Conservation (phyloP, 2,888 invertebrate species). For the Brachyopa scutellaris region DNA sequence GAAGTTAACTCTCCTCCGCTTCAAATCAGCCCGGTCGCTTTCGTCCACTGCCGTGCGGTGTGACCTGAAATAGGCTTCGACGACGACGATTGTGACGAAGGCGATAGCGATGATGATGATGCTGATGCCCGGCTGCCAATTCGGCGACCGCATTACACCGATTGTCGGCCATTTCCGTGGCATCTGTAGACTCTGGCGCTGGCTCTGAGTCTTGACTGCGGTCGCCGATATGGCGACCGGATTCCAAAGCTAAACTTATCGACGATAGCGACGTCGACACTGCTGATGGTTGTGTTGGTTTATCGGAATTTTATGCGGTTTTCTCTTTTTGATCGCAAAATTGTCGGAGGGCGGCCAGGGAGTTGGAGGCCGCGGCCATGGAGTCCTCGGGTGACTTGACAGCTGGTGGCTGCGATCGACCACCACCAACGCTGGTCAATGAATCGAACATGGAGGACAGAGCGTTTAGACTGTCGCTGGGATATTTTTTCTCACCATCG, state of each 20-base stretch:
- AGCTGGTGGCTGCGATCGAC: constrained; percentile 81
- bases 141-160: constrained; percentile 72
- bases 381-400: constrained; percentile 58
- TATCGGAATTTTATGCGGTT: constrained; percentile 79
- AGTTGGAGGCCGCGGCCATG: constrained; percentile 85
- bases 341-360: constrained; percentile 96
- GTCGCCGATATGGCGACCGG: constrained; percentile 72
- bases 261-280: constrained; percentile 67
- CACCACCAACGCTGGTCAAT: constrained; percentile 82
- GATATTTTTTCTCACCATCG: constrained; percentile 83
- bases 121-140: constrained; percentile 71
- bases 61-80: constrained; percentile 32
- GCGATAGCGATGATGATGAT: constrained; percentile 67
- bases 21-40: constrained; percentile 68
- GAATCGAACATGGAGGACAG: constrained; percentile 96
- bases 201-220: constrained; percentile 61
- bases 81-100: constrained; percentile 64
- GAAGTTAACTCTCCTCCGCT: constrained; percentile 64
- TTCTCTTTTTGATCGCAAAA: constrained; percentile 96
- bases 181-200: constrained; percentile 60
- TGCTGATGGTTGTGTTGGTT: constrained; percentile 62
- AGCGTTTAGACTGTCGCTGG: constrained; percentile 88
- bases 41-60: constrained; percentile 40
- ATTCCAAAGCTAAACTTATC: constrained; percentile 70
- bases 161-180: constrained; percentile 66